phyloP scores from a whole-genome alignment of 2,888 invertebrate species.

The Amphipyra berbera region DNA sequence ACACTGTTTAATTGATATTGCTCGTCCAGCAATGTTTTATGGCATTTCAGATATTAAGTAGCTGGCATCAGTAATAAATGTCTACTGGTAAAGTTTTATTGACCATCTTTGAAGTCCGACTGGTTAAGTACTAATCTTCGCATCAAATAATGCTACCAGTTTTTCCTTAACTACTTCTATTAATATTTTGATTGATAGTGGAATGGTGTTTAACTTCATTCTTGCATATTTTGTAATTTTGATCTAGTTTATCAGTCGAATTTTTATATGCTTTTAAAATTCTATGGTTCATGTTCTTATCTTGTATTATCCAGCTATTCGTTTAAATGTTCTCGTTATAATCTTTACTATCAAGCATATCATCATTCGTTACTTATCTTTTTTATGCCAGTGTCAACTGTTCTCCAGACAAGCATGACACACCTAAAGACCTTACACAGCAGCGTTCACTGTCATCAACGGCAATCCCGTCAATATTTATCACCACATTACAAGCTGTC shows the following conservation, averaged over 20 bases:
- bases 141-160: constrained; percentile 44
- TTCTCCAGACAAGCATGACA: constrained; percentile 34
- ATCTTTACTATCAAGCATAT: constrained; percentile 37
- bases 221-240: constrained; percentile 1
- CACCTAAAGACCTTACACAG: constrained; percentile 42
- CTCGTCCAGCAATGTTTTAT: constrained; percentile 52
- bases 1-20: constrained; percentile 56
- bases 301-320: too few species aligned
- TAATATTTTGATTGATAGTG: constrained; percentile 8
- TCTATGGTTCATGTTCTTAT: too few species aligned
- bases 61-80: constrained; percentile 56
- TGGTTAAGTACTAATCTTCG: constrained; percentile 35
- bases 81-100: constrained; percentile 57
- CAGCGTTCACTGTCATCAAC: constrained; percentile 52
- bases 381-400: constrained; percentile 36
- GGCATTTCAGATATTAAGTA: constrained; percentile 54
- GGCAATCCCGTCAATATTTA: constrained; percentile 53
- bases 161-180: constrained; percentile 16
- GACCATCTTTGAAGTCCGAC: constrained; percentile 40
- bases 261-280: too few species aligned
- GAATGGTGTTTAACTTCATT: constrained; percentile 14
- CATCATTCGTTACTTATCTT: constrained; percentile 36
- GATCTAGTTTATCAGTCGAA: too few species aligned
- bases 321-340: not conserved
- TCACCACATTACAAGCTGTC: constrained; percentile 55